Base-by-base conservation (phyloP, 1,140 invertebrate species). In the Drosophila elegans region DNA sequence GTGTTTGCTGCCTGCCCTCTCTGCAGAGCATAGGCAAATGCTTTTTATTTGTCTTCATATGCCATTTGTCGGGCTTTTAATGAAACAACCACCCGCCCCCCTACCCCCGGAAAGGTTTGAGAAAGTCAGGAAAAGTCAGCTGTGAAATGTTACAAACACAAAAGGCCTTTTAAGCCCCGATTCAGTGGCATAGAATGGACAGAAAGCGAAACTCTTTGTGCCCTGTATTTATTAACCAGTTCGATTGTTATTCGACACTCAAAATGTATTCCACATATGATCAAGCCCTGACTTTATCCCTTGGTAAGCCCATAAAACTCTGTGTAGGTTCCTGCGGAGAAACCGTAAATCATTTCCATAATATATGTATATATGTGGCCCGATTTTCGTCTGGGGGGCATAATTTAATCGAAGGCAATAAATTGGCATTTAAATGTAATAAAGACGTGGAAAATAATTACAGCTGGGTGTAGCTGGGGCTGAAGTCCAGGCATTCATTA, bases 381-480 rank as follows among this genome's bases (percentile, higher is more conserved):
- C 46, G 25, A 6, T 48, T 48, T n/a, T 48, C 6, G 0, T 48
- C 12, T 12, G 25, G 45, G 41, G 55, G 46, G 38, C 67, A 82
- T 84, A 80, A 88, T 88, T 88, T 88, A 88, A 88, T 88, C 84
- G 84, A 90, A 78, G 74, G 84, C 84, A 84, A 88, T 88, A 88
- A 88, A 88, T 88, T 88, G 86, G 84, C 84, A 88, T 88, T 88
- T 88, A 89, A 88, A 88, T 88, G 85, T 89, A 84, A 89, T 89
- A 88, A 88, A 88, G 85, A 90, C 80, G 74, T 63, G 84, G 54
- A 78, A 89, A 84, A 89, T 89, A 88, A 89, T 88, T 89, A 89
- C 77, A 74, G 60, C 71, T 69, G 68, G 12, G 32, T 4, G 71
- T 6, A 32, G 29, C 1, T 4, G 29, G 29, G 29, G 29, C 4